These are phyloP conservation scores for Steinernema feltiae DNA, from an alignment of 1,140 invertebrate species.

Conservation along the genomic window DNA sequence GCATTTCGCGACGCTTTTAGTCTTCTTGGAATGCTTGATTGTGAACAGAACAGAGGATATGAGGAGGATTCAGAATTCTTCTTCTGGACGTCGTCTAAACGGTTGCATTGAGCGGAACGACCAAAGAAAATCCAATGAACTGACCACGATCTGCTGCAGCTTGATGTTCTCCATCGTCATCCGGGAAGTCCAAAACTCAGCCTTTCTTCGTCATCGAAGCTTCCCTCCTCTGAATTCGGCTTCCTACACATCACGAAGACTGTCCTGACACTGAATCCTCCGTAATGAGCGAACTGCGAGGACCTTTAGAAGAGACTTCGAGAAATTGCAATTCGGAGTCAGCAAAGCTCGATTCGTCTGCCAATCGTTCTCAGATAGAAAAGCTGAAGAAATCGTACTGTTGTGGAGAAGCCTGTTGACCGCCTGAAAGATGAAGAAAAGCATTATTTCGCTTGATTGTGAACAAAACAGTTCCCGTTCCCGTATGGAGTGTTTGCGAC, in stretches of 20 bases:
- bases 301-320: not conserved
- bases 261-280: slow-evolving; percentile 41
- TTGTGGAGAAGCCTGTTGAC: slow-evolving; percentile 10
- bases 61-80: not conserved
- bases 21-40: too few species aligned
- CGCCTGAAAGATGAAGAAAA: not conserved
- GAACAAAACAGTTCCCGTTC: too few species aligned
- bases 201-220: too few species aligned
- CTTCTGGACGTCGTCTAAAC: not conserved
- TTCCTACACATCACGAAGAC: slow-evolving; percentile 47
- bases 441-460: too few species aligned
- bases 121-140: too few species aligned
- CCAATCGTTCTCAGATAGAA: slow-evolving; percentile 20
- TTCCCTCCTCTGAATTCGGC: not conserved
- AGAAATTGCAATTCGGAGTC: slow-evolving; percentile 24
- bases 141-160: not conserved
- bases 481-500: too few species aligned
- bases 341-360: slow-evolving; percentile 18
- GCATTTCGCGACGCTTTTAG: too few species aligned
- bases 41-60: too few species aligned
- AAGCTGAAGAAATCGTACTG: not conserved
- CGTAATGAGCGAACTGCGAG: slow-evolving; percentile 10
- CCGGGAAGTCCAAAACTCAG: too few species aligned
- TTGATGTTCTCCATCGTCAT: not conserved
- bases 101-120: not conserved